Evolutionary conservation across 2,888 invertebrate species (phyloP), one percentile per base, ranked within the genome.

Genomic region (Caenorhabditis uteleia): DNA sequence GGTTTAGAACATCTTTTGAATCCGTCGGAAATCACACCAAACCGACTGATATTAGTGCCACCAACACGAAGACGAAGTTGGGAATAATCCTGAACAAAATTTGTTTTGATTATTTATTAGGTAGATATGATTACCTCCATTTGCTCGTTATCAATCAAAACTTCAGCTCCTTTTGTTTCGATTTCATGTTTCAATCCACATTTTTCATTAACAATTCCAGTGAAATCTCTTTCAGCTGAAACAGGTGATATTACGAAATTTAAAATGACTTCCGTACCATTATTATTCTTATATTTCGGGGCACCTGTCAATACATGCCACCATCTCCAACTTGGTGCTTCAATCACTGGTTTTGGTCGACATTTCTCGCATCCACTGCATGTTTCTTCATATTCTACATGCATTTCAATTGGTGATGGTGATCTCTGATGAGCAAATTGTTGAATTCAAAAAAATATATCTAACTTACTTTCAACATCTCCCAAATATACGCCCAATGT

Each of bases 401-500:
- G 39, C 20, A 51, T 47, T 36, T 61, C 64, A 18, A 78, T 51
- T 3, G 65, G 61, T 20, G 53, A 20, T 6, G 74, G 77, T 10
- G 62, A 67, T 51, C 71, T 40, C 68, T 70, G 43, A 27, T n/a
- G n/a, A n/a, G n/a, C n/a, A n/a, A n/a, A n/a, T n/a, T n/a, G n/a
- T n/a, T n/a, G n/a, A n/a, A n/a, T n/a, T 3, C 12, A 10, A 5
- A 23, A 43, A 26, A 26, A 16, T 14, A 4, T 14, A 56, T 23
- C 16, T 4, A 18, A 39, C 39, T 8, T 18, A 77, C 77, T 68
- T 80, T 80, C 10, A 79, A 20, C 75, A 79, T 80, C 49, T 80
- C 79, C 78, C 78, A 80, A 34, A 77, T 44, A 48, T 80, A 80
- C 6, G 78, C 75, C 67, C 78, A 75, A 43, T 74, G 43, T 26